These are phyloP conservation scores for Trichopria drosophilae DNA, from an alignment of 2,888 invertebrate species.

Conservation along the genomic window DNA sequence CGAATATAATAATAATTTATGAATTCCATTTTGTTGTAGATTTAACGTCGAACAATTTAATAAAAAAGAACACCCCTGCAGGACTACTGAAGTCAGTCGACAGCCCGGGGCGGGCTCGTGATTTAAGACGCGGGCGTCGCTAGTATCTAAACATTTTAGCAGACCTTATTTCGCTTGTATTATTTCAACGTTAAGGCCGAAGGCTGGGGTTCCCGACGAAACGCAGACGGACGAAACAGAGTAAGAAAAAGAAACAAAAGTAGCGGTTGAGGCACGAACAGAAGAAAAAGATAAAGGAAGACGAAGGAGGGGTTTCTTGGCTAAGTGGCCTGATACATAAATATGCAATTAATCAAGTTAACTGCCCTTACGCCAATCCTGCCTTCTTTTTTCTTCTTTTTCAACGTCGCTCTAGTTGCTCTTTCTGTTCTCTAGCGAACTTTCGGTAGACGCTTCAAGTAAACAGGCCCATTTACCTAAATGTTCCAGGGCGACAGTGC, in stretches of 20 bases:
- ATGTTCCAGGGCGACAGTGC: slow-evolving; percentile 37
- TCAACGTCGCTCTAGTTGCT: too few relatives aligned
- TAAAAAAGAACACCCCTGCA: too few relatives aligned
- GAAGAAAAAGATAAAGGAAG: slow-evolving; percentile 8
- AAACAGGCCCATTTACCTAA: slow-evolving; percentile 47
- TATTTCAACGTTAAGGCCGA: slow-evolving; percentile 52
- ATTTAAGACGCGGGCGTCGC: slow-evolving; percentile 47
- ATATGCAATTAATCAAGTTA: slow-evolving; percentile 56
- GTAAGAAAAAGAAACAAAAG: slow-evolving; percentile 8
- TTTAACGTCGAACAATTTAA: too few relatives aligned
- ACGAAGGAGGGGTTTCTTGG: slow-evolving; percentile 42
- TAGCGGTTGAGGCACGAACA: slow-evolving; percentile 16
- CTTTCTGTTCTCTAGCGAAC: slow-evolving; percentile 21
- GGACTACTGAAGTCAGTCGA: slow-evolving; percentile 34
- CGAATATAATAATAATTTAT: too few relatives aligned
- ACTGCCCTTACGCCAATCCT: slow-evolving; percentile 45
- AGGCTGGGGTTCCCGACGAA: slow-evolving; percentile 32
- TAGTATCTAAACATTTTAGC: slow-evolving; percentile 53
- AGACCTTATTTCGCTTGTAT: slow-evolving; percentile 52
- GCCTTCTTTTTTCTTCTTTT: slow-evolving; percentile 32
- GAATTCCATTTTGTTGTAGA: too few relatives aligned
- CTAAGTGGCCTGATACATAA: slow-evolving; percentile 54
- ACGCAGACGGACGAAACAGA: slow-evolving; percentile 9
- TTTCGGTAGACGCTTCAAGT: slow-evolving; percentile 34
- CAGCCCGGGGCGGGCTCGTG: slow-evolving; percentile 42